These are phyloP conservation scores for Scaptomyza caliginosa DNA, from an alignment of 2,888 invertebrate genomes.

Conservation along the genomic window DNA sequence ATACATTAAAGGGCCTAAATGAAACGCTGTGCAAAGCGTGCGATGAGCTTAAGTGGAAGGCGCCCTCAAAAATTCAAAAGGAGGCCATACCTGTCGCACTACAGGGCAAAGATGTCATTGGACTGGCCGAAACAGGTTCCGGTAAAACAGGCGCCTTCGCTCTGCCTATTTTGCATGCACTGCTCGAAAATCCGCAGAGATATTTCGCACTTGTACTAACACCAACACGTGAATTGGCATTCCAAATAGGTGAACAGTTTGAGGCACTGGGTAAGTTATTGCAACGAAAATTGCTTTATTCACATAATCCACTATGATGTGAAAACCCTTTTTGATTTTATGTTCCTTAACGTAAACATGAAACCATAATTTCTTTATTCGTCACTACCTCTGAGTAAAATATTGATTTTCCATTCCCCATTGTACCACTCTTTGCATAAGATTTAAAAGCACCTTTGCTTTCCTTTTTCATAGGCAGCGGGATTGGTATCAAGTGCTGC, in stretches of 20 bases:
- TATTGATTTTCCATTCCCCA: rapidly evolving
- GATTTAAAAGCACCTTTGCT: neutral
- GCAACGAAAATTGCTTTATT: neutral
- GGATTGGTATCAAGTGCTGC: constrained; percentile 96
- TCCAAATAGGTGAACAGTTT: constrained; percentile 99
- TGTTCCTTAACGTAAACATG: constrained; percentile 65
- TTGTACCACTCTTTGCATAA: neutral
- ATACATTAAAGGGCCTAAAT: constrained; percentile 89
- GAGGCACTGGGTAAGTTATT: constrained; percentile 92
- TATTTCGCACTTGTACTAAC: constrained; percentile 97
- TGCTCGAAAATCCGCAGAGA: constrained; percentile 95
- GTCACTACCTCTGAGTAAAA: constrained; percentile 83
- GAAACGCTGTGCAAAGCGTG: constrained; percentile 97
- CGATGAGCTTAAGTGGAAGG: constrained; percentile 95
- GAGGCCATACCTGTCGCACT: constrained; percentile 97
- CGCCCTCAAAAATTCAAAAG: constrained; percentile 96
- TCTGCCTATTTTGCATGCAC: constrained; percentile 95
- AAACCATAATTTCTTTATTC: constrained; percentile 77
- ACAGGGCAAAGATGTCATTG: constrained; percentile 89
- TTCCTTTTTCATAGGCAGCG: constrained; percentile 86
- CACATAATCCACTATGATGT: constrained; percentile 71
- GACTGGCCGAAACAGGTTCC: constrained; percentile 91
- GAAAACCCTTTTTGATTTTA: constrained; percentile 65
- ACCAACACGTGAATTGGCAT: constrained; percentile 98
- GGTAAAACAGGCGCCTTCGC: constrained; percentile 99